Evolutionary conservation across 2,113 vertebrate species (phyloP).

Genomic region (Gymnobelideus leadbeateri): DNA sequence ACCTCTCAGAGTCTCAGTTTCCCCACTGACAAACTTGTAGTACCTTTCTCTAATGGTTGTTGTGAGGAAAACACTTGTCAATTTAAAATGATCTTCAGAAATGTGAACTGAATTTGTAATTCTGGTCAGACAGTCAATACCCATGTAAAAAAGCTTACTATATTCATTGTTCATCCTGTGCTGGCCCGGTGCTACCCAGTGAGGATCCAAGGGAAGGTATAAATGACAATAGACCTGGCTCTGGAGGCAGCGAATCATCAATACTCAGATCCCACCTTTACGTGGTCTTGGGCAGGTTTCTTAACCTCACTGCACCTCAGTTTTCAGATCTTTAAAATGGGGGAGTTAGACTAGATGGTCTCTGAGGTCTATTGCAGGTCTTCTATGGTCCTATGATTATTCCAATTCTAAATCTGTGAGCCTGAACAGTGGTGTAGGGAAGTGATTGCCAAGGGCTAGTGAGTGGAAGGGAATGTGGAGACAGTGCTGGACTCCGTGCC

Average conservation of each 20-base stretch:
- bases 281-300: background rate
- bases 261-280: background rate
- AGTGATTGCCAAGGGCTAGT: background rate
- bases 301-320: background rate
- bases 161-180: background rate
- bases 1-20: background rate
- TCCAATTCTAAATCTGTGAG: background rate
- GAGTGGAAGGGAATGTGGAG: background rate
- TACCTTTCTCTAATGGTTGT: background rate
- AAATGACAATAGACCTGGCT: background rate
- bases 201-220: background rate
- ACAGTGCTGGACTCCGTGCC: background rate
- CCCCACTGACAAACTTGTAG: background rate
- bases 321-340: background rate
- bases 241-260: background rate
- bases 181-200: background rate
- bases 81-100: background rate
- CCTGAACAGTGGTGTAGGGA: background rate
- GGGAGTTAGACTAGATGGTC: background rate
- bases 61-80: background rate
- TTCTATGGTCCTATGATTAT: background rate
- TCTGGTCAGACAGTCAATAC: background rate
- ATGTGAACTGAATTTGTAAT: background rate
- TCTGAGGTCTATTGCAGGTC: background rate
- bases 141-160: background rate